Evolutionary conservation across 2,888 invertebrate genomes (phyloP).

Genomic region (Andrena flavipes): DNA sequence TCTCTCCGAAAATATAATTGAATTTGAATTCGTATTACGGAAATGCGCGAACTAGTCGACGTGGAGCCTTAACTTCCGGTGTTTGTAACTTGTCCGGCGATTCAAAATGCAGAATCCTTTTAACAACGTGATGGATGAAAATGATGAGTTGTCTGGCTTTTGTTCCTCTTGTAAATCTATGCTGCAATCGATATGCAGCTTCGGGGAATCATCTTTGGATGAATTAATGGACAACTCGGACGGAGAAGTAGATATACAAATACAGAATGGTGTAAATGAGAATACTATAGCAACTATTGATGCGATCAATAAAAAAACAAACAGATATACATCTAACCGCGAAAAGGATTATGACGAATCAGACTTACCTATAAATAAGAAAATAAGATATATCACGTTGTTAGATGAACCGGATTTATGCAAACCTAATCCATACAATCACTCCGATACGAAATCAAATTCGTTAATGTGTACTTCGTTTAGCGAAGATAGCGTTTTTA

Average conservation of each 20-base stretch:
- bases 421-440: not conserved
- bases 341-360: not conserved
- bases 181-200: conserved; percentile 29
- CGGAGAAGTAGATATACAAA: not conserved
- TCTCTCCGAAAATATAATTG: conserved; percentile 2
- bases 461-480: too few relatives aligned
- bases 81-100: not conserved
- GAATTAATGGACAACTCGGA: conserved; percentile 10
- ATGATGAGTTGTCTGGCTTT: conserved; percentile 34
- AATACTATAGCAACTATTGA: not conserved
- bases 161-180: conserved; percentile 54
- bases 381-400: not conserved
- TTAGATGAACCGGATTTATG: not conserved
- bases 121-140: not conserved
- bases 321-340: not conserved
- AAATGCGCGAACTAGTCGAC: not conserved
- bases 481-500: not conserved
- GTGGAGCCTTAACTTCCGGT: conserved; percentile 17
- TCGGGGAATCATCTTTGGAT: conserved; percentile 16
- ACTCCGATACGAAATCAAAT: too few relatives aligned
- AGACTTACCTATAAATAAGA: not conserved
- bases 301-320: not conserved
- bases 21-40: not conserved
- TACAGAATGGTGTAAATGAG: not conserved
- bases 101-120: conserved; percentile 20